phyloP scores from a whole-genome alignment of 2,797 vertebrate genomes.

The Mallotus villosus region DNA sequence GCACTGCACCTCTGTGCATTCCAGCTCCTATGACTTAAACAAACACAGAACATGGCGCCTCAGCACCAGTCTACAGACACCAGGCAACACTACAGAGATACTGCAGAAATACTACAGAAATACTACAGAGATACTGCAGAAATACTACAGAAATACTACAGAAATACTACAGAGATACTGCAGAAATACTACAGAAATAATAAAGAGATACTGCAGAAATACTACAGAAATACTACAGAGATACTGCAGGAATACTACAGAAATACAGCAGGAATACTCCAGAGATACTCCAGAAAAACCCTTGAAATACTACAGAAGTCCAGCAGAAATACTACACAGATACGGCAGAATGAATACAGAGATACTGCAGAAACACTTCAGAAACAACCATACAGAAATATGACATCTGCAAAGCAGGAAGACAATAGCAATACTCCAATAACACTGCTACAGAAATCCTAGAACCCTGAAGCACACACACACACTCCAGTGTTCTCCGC shows the following conservation, averaged over 20 bases:
- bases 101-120: background rate
- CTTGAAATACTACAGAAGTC: background rate
- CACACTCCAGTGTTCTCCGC: no score
- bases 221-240: background rate
- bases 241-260: background rate
- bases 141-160: background rate
- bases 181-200: background rate
- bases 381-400: no score
- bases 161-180: background rate
- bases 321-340: no score
- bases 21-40: slow-evolving; percentile 52
- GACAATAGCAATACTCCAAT: no score
- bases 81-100: background rate
- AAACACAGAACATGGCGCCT: slow-evolving; percentile 41
- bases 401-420: no score
- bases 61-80: slow-evolving; percentile 18
- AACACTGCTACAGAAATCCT: no score
- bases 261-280: background rate
- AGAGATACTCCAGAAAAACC: background rate
- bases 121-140: background rate
- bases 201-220: background rate
- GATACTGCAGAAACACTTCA: no score
- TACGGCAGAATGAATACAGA: no score
- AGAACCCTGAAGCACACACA: no score
- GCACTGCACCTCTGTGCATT: slow-evolving; percentile 42